Base-by-base conservation (phyloP, 2,888 invertebrate species). In the Nemotelus pantherinus region DNA sequence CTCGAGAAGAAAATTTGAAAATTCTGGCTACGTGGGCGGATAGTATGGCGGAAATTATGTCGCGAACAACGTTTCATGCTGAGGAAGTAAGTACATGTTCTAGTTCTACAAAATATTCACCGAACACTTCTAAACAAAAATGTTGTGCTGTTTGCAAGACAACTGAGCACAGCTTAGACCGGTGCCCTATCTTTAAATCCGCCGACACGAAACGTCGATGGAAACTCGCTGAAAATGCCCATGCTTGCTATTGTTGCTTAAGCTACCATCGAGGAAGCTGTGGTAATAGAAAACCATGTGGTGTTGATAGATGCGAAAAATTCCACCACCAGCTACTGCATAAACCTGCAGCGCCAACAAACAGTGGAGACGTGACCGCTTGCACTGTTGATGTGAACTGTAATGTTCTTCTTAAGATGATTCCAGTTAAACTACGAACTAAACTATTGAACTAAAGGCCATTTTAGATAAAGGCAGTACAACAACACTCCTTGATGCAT, bases 401-500 rank as follows among this genome's bases (percentile, higher is more conserved):
- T 7, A 64, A 25, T 25, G 41, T 41, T 9, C n/a, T 64, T 25
- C 6, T 64, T 3, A 64, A 63, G n/a, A 25, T 63, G 63, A 44
- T 64, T 64, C 64, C 10, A 3, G 25, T 64, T 4, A 39, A 3
- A 10, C 6, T 64, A 7, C 44, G 25, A n/a, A n/a, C n/a, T n/a
- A 43, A 64, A 39, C 9, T n/a, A 3, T 64, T 3, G 41, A 64
- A 64, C 10, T 64, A 3, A 44, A 43, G 10, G 64, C 64, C 3
- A 43, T 64, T n/a, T 39, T 64, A 3, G 64, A 64, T 39, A 3
- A 64, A 64, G 64, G 64, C n/a, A 64, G 64, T n/a, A 64, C 41
- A 6, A 43, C 44, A 10, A 64, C 25, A 3, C 64, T 64, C 41
- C 41, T 64, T 41, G 10, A 64, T 64, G 44, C 41, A 3, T 25